Conservation (phyloP, 2,888 invertebrate genomes). For the Drosophila meridiana region DNA sequence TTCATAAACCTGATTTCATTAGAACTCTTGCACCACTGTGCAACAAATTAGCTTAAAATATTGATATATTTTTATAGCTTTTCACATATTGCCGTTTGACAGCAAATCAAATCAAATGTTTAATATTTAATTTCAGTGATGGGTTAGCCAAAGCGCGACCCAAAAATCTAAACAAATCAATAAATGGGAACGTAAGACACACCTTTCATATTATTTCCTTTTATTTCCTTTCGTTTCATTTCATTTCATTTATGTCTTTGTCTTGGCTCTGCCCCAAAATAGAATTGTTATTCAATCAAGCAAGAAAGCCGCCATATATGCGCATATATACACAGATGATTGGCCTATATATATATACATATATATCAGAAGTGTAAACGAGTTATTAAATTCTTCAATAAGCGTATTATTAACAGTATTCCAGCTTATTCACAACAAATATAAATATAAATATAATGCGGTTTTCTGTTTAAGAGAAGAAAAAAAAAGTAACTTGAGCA, state of each 20-base stretch:
- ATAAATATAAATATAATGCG: conserved; percentile 35
- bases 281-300: conserved; percentile 32
- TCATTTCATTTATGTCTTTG: conserved; percentile 23
- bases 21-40: conserved; percentile 31
- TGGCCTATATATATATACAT: conserved; percentile 14
- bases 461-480: conserved; percentile 25
- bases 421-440: conserved; percentile 27
- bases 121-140: conserved; percentile 72
- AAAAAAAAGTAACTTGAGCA: conserved; percentile 47
- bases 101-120: conserved; percentile 41
- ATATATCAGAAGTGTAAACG: conserved; percentile 1
- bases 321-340: not conserved
- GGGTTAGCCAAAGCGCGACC: conserved; percentile 38
- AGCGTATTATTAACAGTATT: conserved; percentile 39
- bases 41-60: conserved; percentile 26
- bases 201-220: conserved; percentile 41
- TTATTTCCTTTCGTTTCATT: conserved; percentile 7
- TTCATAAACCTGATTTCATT: no score
- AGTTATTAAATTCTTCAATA: conserved; percentile 34
- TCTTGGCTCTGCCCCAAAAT: conserved; percentile 47
- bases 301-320: conserved; percentile 6
- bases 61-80: conserved; percentile 21
- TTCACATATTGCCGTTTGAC: conserved; percentile 38
- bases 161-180: conserved; percentile 39
- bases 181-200: conserved; percentile 43